These are phyloP conservation scores for Epinephelus lanceolatus DNA, from an alignment of 2,113 vertebrate species.

Conservation along the genomic window DNA sequence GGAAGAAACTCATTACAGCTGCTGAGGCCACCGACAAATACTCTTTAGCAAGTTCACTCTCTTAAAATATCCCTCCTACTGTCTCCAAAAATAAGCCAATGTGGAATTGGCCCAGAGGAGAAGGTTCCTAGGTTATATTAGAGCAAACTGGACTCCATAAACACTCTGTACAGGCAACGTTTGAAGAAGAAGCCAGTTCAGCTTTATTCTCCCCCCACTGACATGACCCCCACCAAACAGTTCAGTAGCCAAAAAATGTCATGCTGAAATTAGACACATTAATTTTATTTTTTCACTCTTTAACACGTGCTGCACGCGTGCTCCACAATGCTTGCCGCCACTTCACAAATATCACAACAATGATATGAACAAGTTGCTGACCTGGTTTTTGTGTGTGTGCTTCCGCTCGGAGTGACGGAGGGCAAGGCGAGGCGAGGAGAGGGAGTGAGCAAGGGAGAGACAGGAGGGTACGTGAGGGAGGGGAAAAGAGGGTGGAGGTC, in stretches of 20 bases:
- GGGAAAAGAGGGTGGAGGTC: constrained; percentile 60
- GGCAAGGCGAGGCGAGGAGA: constrained; percentile 42
- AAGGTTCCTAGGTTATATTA: constrained; percentile 11
- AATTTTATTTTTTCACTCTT: constrained; percentile 56
- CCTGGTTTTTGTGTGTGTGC: constrained; percentile 76
- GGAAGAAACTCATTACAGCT: constrained; percentile 34
- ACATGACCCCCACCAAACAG: background rate
- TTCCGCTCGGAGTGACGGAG: constrained; percentile 63
- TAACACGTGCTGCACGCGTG: constrained; percentile 43
- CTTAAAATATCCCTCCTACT: constrained; percentile 34
- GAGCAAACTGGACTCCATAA: constrained; percentile 14
- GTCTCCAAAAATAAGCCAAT: constrained; percentile 34
- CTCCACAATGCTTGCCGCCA: constrained; percentile 26
- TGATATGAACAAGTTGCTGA: constrained; percentile 79
- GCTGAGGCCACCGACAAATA: background rate
- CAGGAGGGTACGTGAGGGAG: constrained; percentile 31
- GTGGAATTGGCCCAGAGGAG: background rate
- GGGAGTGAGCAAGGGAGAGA: constrained; percentile 40
- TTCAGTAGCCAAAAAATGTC: constrained; percentile 16
- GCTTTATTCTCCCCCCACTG: background rate
- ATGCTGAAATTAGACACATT: constrained; percentile 54
- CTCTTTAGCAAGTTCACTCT: constrained; percentile 25
- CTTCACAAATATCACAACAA: constrained; percentile 72
- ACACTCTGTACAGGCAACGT: constrained; percentile 6
- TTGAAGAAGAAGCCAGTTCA: constrained; percentile 32